phyloP scores from a whole-genome alignment of 2,888 invertebrate species.

The Alitta virens region DNA sequence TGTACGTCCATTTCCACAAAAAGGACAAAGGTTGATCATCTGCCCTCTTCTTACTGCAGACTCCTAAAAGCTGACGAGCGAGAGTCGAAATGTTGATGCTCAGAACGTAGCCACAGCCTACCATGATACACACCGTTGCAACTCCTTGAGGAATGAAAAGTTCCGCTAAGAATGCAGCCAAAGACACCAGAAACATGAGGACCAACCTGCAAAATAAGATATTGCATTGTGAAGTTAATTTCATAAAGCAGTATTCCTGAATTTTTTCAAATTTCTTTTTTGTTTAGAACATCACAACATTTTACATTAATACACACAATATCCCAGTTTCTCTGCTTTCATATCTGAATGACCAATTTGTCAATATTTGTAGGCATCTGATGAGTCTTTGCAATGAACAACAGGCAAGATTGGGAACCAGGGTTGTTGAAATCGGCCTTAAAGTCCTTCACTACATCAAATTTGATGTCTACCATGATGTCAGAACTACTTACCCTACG shows the following conservation, averaged over 20 bases:
- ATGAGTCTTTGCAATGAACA: too few species aligned
- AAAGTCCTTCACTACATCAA: not conserved
- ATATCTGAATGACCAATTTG: too few species aligned
- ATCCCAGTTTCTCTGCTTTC: too few species aligned
- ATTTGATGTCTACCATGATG: not conserved
- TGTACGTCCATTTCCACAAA: slow-evolving; percentile 43
- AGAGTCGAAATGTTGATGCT: slow-evolving; percentile 46
- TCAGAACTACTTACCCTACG: slow-evolving; percentile 37
- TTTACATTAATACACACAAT: too few species aligned
- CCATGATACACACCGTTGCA: slow-evolving; percentile 39
- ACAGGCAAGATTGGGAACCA: too few species aligned
- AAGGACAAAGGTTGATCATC: slow-evolving; percentile 20
- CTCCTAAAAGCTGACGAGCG: slow-evolving; percentile 34
- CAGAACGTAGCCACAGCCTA: slow-evolving; percentile 45
- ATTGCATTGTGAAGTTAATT: too few species aligned
- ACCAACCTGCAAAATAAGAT: slow-evolving; percentile 44
- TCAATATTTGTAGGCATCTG: too few species aligned
- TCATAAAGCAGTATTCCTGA: too few species aligned
- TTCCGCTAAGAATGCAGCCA: slow-evolving; percentile 39
- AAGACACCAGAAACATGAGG: slow-evolving; percentile 37
- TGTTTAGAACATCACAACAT: too few species aligned
- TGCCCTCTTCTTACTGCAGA: not conserved
- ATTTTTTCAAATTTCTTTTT: too few species aligned
- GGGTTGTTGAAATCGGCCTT: not conserved
- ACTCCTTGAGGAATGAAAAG: slow-evolving; percentile 34